Percentiles rank a stretch among this genome's conserved stretches.
These are phyloP conservation scores for Ips nitidus DNA, from an alignment of 1,140 invertebrate genomes.

Conservation along the genomic window DNA sequence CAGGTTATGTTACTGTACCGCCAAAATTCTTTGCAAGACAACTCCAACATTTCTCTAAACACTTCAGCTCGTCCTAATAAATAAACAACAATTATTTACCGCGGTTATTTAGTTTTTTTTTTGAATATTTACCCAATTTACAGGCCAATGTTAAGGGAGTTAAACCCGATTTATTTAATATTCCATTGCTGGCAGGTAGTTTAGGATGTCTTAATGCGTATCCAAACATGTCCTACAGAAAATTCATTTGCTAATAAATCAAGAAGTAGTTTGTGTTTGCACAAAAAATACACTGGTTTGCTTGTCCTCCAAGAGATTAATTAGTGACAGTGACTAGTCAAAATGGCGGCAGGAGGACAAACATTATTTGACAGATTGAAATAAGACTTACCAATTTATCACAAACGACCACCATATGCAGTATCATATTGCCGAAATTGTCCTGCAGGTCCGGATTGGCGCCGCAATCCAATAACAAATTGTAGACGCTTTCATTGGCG, in stretches of 20 bases:
- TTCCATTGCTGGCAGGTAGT: slow-evolving; percentile 86
- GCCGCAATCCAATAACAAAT: slow-evolving; percentile 86
- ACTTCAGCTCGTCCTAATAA: slow-evolving; percentile 84
- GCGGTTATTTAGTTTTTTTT: background rate
- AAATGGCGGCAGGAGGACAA: background rate
- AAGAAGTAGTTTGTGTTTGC: too few species aligned
- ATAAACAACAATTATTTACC: slow-evolving; percentile 9
- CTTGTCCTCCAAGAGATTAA: too few species aligned
- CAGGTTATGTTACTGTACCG: slow-evolving; percentile 99
- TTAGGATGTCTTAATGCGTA: slow-evolving; percentile 95
- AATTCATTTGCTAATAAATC: too few species aligned
- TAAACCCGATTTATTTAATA: slow-evolving; percentile 84
- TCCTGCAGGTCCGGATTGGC: slow-evolving; percentile 93
- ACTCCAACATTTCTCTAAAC: slow-evolving; percentile 96
- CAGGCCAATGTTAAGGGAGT: slow-evolving; percentile 95
- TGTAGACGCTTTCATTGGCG: slow-evolving; percentile 96
- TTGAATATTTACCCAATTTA: slow-evolving; percentile 63
- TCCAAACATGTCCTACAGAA: slow-evolving; percentile 91
- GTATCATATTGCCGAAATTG: slow-evolving; percentile 91
- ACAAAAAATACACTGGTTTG: background rate
- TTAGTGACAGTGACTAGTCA: too few species aligned
- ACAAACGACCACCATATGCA: slow-evolving; percentile 98
- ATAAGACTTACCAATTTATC: slow-evolving; percentile 79
- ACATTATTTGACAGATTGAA: background rate
- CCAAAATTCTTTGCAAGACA: slow-evolving; percentile 96